Evolutionary conservation across 92 coral and sea anemone species (phyloP), one percentile per base, ranked within the genome.

Genomic region (Zoanthus solanderi): DNA sequence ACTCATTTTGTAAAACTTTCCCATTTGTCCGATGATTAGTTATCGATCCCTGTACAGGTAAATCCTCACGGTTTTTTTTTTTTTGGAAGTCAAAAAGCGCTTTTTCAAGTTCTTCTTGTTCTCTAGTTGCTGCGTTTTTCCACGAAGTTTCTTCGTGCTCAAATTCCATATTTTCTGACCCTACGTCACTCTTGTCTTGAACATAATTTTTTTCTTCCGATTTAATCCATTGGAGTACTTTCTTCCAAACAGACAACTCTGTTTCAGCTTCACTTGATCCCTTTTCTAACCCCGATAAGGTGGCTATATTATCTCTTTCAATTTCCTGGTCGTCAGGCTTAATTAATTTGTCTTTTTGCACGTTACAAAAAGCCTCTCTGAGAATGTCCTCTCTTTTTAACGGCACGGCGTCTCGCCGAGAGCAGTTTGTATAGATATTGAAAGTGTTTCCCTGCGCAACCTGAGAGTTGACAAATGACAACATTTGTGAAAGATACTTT

Each of bases 351-450:
- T 81, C 75, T 42, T 10, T 66, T 18, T 63, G 45, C 14, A 81
- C 75, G 4, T 81, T 65, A 42, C 85, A 81, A 44, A 81, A 81
- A 47, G 85, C 85, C 10, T 81, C 85, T 44, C 85, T 81, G 28
- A 81, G 11, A 45, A 81, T 81, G 47, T 81, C 85, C 7, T 81
- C 85, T 81, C 85, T 73, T 81, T 66, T 67, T 65, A 73, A 44
- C 12, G 45, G 28, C 2, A 81, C 47, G 15, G 45, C 66, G 32
- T 34, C 75, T 15, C 75, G 85, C 60, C 76, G 76, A 81, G 85
- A 18, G n/a, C 85, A 81, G 74, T 81, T 81, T 15, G 75, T 52
- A 46, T 81, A 66, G 58, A 81, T 81, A 66, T 81, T 81, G 11
- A 81, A 81, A 67, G 66, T 44, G 17, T 47, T 81, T 37, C 85